Base-by-base conservation (phyloP, 2,797 vertebrate species). In the Lagocephalus sceleratus region DNA sequence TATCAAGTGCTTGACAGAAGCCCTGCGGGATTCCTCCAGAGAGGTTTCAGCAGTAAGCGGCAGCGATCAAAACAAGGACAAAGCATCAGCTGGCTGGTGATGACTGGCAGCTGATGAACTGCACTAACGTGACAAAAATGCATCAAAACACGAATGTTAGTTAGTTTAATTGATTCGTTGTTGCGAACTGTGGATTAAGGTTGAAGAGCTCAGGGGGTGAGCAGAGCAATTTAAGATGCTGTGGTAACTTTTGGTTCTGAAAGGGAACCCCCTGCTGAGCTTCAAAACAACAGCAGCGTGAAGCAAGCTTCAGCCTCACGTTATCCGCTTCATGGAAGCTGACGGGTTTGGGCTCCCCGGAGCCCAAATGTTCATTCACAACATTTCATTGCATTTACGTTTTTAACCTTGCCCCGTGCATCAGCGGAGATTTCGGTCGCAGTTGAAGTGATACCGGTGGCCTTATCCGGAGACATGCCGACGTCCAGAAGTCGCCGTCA, bases 221-320 rank as follows among this genome's bases (percentile, higher is more conserved):
- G 61, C 62, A 61, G 44, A 71, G 66, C 58, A 66, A 79, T 71
- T 71, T 75, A 65, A 70, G 55, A 63, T 12, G 7, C 3, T 6
- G 47, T 57, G 29, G 35, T 72, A 49, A 57, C 23, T 61, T 46
- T 53, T 5, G 0, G 22, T 68, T 55, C 68, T 63, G 57, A 69
- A 62, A 71, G 53, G 53, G 51, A 59, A 57, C 60, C 57, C 73
- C 16, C 67, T 66, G 69, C 56, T 53, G 76, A 66, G 66, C 26
- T 57, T 60, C 42, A 44, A 40, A 71, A 63, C 66, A 63, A 51
- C 35, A 57, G 47, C 46, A 63, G 47, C 45, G 74, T 60, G 57
- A 52, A 65, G 46, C 50, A 5, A 14, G 39, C 23, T 56, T 41
- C 38, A 51, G 38, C 54, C 58, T 66, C 53, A 76, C 68, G n/a